A percentile compares a stretch with the other conserved stretches of the same genome.
These are phyloP conservation scores for Brachionus calyciflorus DNA, from an alignment of 1,140 invertebrate genomes.

Conservation along the genomic window DNA sequence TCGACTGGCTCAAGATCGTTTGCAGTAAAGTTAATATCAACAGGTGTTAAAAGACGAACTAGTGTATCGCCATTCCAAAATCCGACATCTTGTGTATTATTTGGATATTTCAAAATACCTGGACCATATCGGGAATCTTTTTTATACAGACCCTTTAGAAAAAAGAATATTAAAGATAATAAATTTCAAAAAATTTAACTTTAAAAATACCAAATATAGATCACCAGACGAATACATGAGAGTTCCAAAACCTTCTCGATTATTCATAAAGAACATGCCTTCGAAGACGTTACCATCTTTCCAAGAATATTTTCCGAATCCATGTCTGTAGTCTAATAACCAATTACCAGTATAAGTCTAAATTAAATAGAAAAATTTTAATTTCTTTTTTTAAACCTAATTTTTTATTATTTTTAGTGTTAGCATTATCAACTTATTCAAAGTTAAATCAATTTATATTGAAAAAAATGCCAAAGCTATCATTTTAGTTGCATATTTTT, in stretches of 20 bases:
- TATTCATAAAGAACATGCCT: constrained; percentile 59
- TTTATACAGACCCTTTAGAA: constrained; percentile 55
- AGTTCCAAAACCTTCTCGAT: constrained; percentile 58
- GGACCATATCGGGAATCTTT: constrained; percentile 58
- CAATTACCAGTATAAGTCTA: constrained; percentile 58
- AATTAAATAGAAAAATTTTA: too few species aligned
- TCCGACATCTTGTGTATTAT: constrained; percentile 57
- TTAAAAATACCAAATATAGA: constrained; percentile 55
- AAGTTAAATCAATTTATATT: too few species aligned
- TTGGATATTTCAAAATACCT: constrained; percentile 55
- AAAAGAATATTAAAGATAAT: background rate
- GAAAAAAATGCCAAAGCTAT: too few species aligned
- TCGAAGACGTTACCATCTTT: constrained; percentile 53
- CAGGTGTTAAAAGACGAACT: constrained; percentile 52
- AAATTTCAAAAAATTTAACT: background rate
- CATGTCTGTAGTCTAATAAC: constrained; percentile 58
- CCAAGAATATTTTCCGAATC: constrained; percentile 55
- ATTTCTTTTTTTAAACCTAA: too few species aligned
- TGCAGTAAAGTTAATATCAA: constrained; percentile 53
- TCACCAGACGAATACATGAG: constrained; percentile 56
- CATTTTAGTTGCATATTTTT: too few species aligned
- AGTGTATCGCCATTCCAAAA: constrained; percentile 57
- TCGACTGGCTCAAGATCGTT: constrained; percentile 54
- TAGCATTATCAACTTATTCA: too few species aligned
- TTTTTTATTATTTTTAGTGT: too few species aligned